phyloP scores from a whole-genome alignment of 2,888 invertebrate genomes.

The Gibbula magus region DNA sequence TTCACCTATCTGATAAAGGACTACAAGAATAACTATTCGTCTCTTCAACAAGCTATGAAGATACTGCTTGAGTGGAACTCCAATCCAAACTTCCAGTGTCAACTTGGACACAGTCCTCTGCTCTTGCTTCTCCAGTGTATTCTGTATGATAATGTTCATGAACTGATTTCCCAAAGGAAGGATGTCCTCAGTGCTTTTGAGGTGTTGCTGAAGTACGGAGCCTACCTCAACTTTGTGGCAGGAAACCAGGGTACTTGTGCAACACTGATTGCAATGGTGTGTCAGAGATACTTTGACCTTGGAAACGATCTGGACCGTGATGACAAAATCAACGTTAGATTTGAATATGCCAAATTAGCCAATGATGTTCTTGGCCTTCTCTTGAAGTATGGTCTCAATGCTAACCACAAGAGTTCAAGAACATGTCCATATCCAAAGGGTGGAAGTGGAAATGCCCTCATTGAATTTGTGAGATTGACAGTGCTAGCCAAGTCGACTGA shows the following conservation, averaged over 20 bases:
- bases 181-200: conserved; percentile 82
- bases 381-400: conserved; percentile 83
- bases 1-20: conserved; percentile 83
- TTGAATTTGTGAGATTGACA: conserved; percentile 81
- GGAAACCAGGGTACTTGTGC: conserved; percentile 82
- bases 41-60: conserved; percentile 59
- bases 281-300: conserved; percentile 48
- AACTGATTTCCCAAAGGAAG: conserved; percentile 78
- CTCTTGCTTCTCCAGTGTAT: conserved; percentile 85
- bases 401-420: conserved; percentile 80
- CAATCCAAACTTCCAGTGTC: conserved; percentile 59
- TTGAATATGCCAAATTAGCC: conserved; percentile 78
- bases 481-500: conserved; percentile 81
- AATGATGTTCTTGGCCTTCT: conserved; percentile 82
- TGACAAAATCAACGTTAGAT: background rate
- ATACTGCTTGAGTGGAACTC: conserved; percentile 66
- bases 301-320: background rate
- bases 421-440: conserved; percentile 59
- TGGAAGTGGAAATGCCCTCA: conserved; percentile 79
- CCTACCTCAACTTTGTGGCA: conserved; percentile 83
- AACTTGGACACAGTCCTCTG: conserved; percentile 77
- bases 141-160: conserved; percentile 84
- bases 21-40: conserved; percentile 66
- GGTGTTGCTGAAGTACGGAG: conserved; percentile 83
- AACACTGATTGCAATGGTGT: conserved; percentile 57